These are phyloP conservation scores for Eptatretus burgeri DNA, from an alignment of 2,113 vertebrate genomes.

Conservation along the genomic window DNA sequence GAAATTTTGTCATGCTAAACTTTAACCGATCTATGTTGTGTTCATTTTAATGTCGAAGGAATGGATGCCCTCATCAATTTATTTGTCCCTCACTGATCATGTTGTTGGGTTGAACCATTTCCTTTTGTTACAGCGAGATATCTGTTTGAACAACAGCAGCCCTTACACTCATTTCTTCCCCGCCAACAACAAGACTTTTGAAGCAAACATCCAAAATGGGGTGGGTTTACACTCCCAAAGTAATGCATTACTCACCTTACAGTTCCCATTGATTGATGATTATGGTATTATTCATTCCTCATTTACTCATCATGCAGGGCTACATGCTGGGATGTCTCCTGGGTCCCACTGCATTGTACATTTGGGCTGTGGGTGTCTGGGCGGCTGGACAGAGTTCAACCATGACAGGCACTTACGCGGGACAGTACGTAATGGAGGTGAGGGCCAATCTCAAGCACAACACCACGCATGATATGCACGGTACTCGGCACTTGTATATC, in stretches of 20 bases:
- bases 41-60: too few relatives aligned
- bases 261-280: not conserved
- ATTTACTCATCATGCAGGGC: conserved; percentile 13
- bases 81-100: too few relatives aligned
- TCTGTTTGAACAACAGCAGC: conserved; percentile 21
- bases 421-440: conserved; percentile 42
- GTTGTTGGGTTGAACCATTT: too few relatives aligned
- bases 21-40: too few relatives aligned
- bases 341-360: conserved; percentile 20
- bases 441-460: not conserved
- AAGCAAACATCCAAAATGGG: conserved; percentile 28
- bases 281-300: not conserved
- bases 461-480: not conserved
- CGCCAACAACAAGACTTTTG: conserved; percentile 15
- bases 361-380: conserved; percentile 31
- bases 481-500: not conserved
- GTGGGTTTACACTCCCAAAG: conserved; percentile 14
- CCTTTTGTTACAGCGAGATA: conserved; percentile 15
- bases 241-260: not conserved
- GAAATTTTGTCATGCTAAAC: too few relatives aligned
- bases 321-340: conserved; percentile 32
- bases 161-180: conserved; percentile 20
- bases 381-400: conserved; percentile 34
- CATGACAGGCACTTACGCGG: conserved; percentile 32
- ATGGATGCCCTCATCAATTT: too few relatives aligned